Base-by-base conservation (phyloP, 2,797 vertebrate species). In the Argya squamiceps region DNA sequence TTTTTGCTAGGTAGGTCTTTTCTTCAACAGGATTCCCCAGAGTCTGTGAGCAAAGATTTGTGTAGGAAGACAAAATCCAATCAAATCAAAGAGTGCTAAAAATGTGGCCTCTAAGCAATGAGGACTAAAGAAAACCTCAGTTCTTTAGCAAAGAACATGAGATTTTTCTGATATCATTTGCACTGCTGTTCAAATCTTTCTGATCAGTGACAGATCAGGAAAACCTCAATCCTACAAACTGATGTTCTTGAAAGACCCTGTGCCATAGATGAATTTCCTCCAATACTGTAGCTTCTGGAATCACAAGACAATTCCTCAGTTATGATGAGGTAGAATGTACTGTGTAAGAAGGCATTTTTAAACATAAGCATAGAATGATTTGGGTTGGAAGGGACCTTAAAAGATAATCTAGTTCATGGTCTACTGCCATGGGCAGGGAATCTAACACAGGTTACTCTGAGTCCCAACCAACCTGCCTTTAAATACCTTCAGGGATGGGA, bases 351-450 rank as follows among this genome's bases (percentile, higher is more conserved):
- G 13, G 11, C 7, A 26, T 62, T 88, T 91, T 89, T 10, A 50
- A 83, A 73, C 12, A 70, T 37, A 63, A 39, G 37, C 17, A 16
- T 22, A 22, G 20, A 70, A 39, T 44, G 0, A 15, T 39, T 83
- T 76, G 24, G 8, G 10, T 19, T 37, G 37, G 37, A 70, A 76
- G 12, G 20, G 6, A 37, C 21, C n/a, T 26, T 56, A 63, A 63
- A 89, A 39, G 15, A 44, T 34, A 3, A 5, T 26, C 10, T 50
- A 10, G n/a, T 44, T 83, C 0, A 0, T 26, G 2, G 6, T 29
- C 24, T 55, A 32, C 6, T 56, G 30, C 43, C 0, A 0, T 29
- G 10, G 56, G 36, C 32, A 63, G n/a, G 23, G 10, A 70, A 58
- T 60, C 14, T 77, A 22, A 14, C 37, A 34, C 37, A 44, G 12